Evolutionary conservation across 2,797 vertebrate species (phyloP).

Genomic region (Muraenolepis orangiensis): DNA sequence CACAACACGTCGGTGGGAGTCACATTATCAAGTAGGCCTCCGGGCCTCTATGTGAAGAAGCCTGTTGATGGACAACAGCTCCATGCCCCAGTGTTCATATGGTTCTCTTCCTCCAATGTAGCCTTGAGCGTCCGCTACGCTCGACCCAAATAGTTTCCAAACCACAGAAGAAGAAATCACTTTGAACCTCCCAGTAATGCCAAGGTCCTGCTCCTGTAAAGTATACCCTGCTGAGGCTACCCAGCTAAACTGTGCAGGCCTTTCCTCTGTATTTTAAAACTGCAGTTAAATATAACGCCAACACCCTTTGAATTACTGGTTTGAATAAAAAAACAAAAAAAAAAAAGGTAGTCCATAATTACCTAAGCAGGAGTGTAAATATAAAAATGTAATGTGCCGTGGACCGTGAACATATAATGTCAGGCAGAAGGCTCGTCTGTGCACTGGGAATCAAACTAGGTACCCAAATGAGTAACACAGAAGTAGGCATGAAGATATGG

Average conservation of each 20-base stretch:
- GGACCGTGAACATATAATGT: slow-evolving; percentile 12
- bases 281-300: slow-evolving; percentile 49
- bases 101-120: slow-evolving; percentile 42
- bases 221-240: slow-evolving; percentile 34
- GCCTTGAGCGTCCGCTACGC: slow-evolving; percentile 25
- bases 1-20: not conserved
- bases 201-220: slow-evolving; percentile 44
- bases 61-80: slow-evolving; percentile 22
- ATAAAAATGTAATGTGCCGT: not conserved
- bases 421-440: not conserved
- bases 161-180: slow-evolving; percentile 47
- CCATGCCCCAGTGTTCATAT: slow-evolving; percentile 18
- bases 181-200: slow-evolving; percentile 63
- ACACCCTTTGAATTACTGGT: slow-evolving; percentile 65
- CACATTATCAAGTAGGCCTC: slow-evolving; percentile 12
- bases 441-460: not conserved
- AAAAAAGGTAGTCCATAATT: slow-evolving; percentile 35
- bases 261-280: slow-evolving; percentile 34
- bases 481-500: slow-evolving; percentile 11
- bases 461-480: not conserved
- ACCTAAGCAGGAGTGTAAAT: slow-evolving; percentile 14
- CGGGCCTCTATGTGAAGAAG: slow-evolving; percentile 24
- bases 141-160: slow-evolving; percentile 48
- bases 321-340: too few relatives aligned
- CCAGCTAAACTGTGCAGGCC: slow-evolving; percentile 24